Conservation (phyloP, 2,113 vertebrate genomes). For the Lophochroa leadbeateri region DNA sequence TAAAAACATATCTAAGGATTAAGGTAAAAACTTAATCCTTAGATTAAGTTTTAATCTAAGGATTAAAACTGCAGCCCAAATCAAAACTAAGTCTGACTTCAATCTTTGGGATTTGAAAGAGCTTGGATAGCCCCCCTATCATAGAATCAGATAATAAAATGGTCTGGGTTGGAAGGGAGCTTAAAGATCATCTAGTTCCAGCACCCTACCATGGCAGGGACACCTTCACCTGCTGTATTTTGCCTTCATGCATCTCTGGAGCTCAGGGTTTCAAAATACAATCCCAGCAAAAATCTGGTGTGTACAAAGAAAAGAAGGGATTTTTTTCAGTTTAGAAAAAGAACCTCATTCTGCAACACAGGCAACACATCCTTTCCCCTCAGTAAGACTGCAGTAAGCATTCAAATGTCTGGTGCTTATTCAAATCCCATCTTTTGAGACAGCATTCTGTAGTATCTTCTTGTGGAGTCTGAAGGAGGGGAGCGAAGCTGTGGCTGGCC, state of each 20-base stretch:
- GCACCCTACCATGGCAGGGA: background rate
- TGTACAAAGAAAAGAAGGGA: background rate
- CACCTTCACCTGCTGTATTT: background rate
- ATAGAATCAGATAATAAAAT: background rate
- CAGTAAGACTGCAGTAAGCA: background rate
- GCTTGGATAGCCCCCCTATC: background rate
- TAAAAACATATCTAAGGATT: background rate
- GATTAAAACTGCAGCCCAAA: background rate
- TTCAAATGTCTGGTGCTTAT: background rate
- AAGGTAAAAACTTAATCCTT: no score
- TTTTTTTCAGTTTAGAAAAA: background rate
- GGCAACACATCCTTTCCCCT: background rate
- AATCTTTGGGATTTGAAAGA: background rate
- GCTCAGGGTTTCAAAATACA: background rate
- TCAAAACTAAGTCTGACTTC: background rate
- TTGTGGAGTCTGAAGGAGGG: background rate
- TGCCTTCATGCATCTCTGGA: background rate
- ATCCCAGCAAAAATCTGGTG: background rate
- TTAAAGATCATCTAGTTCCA: background rate
- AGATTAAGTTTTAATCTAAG: no score
- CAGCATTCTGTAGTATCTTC: background rate
- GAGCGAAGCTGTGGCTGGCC: background rate
- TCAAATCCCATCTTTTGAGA: background rate
- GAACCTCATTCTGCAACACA: background rate
- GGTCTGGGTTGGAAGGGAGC: background rate